Base-by-base conservation (phyloP, 2,797 vertebrate species). In the Eupleurogrammus muticus region DNA sequence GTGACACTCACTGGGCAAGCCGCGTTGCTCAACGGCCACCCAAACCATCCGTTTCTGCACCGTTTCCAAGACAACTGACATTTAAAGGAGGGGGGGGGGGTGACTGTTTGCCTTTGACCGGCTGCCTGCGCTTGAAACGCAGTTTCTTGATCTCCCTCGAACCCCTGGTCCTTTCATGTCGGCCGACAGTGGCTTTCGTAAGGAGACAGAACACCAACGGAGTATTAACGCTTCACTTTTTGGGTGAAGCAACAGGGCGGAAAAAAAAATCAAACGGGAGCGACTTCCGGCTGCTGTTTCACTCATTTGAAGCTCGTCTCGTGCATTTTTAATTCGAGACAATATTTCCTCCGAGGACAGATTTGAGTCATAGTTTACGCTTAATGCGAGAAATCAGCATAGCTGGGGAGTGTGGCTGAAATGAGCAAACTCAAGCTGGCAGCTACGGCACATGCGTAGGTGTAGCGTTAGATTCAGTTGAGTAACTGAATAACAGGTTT, bases 61-160 rank as follows among this genome's bases (percentile, higher is more conserved):
- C 88, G 90, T 91, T 93, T 90, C 90, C 90, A 78, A 84, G 88
- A 90, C 88, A 84, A 90, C 87, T 85, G 87, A 70, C 80, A 79
- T 89, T 88, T 90, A 89, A 87, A 87, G 85, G 78, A 65, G 66
- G 70, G n/a, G 36, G 71, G 79, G 68, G 75, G 79, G 74, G 83
- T 75, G 88, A 87, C 85, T 79, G 67, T 73, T 80, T 89, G 85
- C 75, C 84, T 86, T 85, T 84, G 83, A 81, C 83, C 56, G 55
- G n/a, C 72, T 52, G 70, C 68, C 72, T 52, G 65, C 38, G 75
- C 77, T 80, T 70, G 68, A 80, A 75, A 75, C 83, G 58, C 50
- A 24, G 69, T 84, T 79, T 70, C 58, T 56, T 70, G 61, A 65
- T 70, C 59, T 62, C 61, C 28, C 28, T 28, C 12, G 3, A 3